phyloP scores from a whole-genome alignment of 2,113 vertebrate genomes.

The Gambusia holbrooki region DNA sequence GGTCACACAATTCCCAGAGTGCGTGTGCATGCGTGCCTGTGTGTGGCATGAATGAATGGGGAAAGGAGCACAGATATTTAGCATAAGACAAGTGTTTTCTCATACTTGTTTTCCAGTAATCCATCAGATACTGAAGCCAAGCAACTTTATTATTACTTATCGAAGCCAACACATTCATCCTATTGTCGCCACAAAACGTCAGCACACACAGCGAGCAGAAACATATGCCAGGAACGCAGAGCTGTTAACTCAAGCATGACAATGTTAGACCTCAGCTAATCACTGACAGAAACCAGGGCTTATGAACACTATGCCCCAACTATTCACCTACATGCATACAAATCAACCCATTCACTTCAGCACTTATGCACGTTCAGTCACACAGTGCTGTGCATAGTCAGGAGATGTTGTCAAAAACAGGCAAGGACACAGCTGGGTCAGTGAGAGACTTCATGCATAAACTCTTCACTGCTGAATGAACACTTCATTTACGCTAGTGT shows the following conservation, averaged over 20 bases:
- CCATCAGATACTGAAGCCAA: slow-evolving; percentile 34
- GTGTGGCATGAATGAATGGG: background rate
- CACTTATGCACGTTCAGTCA: slow-evolving; percentile 38
- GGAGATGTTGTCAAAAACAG: slow-evolving; percentile 37
- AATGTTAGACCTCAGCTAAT: slow-evolving; percentile 33
- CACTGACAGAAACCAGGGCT: slow-evolving; percentile 21
- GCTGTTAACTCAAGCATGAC: slow-evolving; percentile 38
- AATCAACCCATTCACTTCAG: slow-evolving; percentile 35
- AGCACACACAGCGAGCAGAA: slow-evolving; percentile 22
- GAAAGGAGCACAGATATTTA: slow-evolving; percentile 3
- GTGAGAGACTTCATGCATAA: slow-evolving; percentile 7
- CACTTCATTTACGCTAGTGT: background rate
- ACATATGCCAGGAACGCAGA: slow-evolving; percentile 16
- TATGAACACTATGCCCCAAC: slow-evolving; percentile 26
- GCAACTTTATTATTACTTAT: slow-evolving; percentile 33
- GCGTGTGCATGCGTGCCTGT: background rate
- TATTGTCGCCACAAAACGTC: slow-evolving; percentile 14
- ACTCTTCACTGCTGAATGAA: background rate
- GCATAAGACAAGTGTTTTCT: slow-evolving; percentile 6
- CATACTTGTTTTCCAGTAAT: slow-evolving; percentile 39
- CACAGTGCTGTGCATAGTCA: slow-evolving; percentile 27
- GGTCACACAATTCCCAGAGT: slow-evolving; percentile 9
- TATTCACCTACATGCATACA: slow-evolving; percentile 37
- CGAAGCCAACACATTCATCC: slow-evolving; percentile 1
- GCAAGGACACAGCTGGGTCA: slow-evolving; percentile 16